phyloP scores from a whole-genome alignment of 2,888 invertebrate genomes.

The Thecocarcelia acutangulata region DNA sequence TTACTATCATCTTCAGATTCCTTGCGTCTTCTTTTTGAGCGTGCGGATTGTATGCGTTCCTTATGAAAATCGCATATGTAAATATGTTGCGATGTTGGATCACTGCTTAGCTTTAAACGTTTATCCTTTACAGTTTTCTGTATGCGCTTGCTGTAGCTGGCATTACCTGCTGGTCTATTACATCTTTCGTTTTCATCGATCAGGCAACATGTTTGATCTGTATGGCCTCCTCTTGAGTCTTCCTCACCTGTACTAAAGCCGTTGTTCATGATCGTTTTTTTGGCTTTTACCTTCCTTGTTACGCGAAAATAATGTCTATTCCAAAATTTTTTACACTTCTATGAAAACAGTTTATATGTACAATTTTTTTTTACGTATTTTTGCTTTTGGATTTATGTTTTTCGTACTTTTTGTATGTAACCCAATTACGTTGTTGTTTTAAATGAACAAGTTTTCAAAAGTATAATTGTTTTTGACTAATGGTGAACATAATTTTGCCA shows the following conservation, averaged over 20 bases:
- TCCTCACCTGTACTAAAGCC: constrained; percentile 95
- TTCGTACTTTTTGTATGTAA: not conserved
- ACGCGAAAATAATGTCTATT: too few species aligned
- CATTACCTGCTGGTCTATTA: constrained; percentile 87
- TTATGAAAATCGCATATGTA: constrained; percentile 99
- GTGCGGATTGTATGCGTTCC: constrained; percentile 96
- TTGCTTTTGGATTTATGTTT: not conserved
- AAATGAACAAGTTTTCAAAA: not conserved
- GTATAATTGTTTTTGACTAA: not conserved
- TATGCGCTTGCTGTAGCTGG: constrained; percentile 97
- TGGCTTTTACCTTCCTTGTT: not conserved
- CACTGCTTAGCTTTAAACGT: constrained; percentile 93
- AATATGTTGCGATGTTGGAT: constrained; percentile 92
- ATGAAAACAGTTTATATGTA: not conserved
- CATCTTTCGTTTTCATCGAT: constrained; percentile 94
- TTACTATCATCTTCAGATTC: constrained; percentile 97
- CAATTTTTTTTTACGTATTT: not conserved
- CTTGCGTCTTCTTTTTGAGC: constrained; percentile 93
- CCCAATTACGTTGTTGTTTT: constrained; percentile 31
- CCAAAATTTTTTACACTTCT: not conserved
- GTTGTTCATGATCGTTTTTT: constrained; percentile 84
- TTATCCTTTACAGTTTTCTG: constrained; percentile 97
- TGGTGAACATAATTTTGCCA: not conserved
- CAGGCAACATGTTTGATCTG: constrained; percentile 95
- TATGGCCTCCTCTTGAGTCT: constrained; percentile 92